Base-by-base conservation (phyloP, 2,888 invertebrate species). In the Odontocerum albicorne region DNA sequence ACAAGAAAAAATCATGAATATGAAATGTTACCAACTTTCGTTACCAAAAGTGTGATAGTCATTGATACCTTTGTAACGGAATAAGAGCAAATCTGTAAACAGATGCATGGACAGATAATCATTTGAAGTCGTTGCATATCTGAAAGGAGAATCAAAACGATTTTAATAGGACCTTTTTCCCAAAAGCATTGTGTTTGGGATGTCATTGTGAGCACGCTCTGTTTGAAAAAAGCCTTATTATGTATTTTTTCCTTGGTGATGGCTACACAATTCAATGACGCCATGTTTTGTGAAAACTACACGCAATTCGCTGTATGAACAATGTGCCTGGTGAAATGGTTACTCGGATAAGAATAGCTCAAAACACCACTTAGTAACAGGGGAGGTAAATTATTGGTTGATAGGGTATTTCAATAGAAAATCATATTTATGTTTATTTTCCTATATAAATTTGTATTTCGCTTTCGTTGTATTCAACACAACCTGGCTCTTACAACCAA, bases 231-330 rank as follows among this genome's bases (percentile, higher is more conserved):
- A 45, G 12, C 33, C n/a, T 46, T 32, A n/a, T 46, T 39, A 7
- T 39, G 4, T 4, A 2, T 21, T 43, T 35, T 38, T 44, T 52
- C 21, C 20, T 27, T 17, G 20, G n/a, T 8, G n/a, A 21, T 31
- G 33, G 33, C 33, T 21, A 46, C 43, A 50, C 50, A 33, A 47
- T 36, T 49, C 58, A 33, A 42, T 38, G 49, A 42, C 42, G 42
- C 17, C 19, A 19, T 58, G 50, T 58, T 58, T 51, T 58, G 54
- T 55, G 49, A 55, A 58, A 58, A 55, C 54, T 58, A 50, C 50
- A 58, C 58, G 54, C 54, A 54, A 55, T 58, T 55, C 51, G 50
- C 27, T 42, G 27, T 31, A 4, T 36, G 45, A 16, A 58, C 58
- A 58, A 58, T 50, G 38, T 38, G n/a, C 3, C 12, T 16, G 20